Evolutionary conservation across 2,888 invertebrate species (phyloP), one percentile per base, ranked within the genome.

Genomic region (Harpagoxenus sublaevis): DNA sequence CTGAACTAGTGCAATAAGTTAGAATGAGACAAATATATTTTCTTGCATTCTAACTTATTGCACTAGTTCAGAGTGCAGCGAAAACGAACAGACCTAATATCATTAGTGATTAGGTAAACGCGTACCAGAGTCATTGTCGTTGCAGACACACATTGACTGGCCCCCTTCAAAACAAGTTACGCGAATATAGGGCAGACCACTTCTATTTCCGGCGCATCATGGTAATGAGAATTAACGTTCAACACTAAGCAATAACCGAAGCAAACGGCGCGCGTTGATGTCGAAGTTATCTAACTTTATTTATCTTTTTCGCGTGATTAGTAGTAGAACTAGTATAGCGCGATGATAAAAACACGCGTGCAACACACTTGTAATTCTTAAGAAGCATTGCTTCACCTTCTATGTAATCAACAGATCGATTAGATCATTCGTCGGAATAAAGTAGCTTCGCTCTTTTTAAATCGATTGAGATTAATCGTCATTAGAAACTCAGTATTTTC

Each of bases 71-170:
- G n/a, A n/a, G n/a, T n/a, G n/a, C n/a, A n/a, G n/a, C n/a, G n/a
- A n/a, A n/a, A n/a, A n/a, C n/a, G n/a, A n/a, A n/a, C n/a, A n/a
- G n/a, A n/a, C n/a, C n/a, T n/a, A n/a, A n/a, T 84, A 66, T 84
- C 75, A 77, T 79, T 84, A 77, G 75, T 84, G 68, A 77, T 79
- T 84, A 77, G 75, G 68, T 71, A 84, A 81, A 84, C 82, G 73
- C 71, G 23, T 85, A 71, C 65, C 85, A 71, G 77, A 84, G 77
- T 45, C 74, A 23, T 57, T 39, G 65, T 35, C 75, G 77, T 51
- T 28, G 42, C 57, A 84, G 77, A 73, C 84, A 77, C 84, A 71
- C 77, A 85, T 75, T 42, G 60, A 48, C 39, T 75, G 75, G 84
- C 55, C 74, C 45, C 55, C 48, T 68, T 85, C 57, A 84, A 85